Conservation (phyloP, 2,797 vertebrate species). For the Acipenser transmontanus region DNA sequence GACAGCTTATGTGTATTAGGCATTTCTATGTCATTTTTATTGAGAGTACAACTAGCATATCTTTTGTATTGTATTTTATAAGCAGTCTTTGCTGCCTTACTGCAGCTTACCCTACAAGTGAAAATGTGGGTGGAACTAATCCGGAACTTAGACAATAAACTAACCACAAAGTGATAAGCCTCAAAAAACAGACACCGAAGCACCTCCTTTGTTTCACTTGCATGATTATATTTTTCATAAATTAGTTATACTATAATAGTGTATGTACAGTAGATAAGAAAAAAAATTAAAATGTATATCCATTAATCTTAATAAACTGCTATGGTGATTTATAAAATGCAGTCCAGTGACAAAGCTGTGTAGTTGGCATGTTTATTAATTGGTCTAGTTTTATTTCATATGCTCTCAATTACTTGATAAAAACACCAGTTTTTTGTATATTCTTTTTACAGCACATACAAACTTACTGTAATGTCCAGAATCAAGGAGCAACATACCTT, state of each 20-base stretch:
- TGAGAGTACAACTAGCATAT: background rate
- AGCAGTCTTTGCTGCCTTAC: background rate
- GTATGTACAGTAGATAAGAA: background rate
- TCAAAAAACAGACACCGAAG: conserved; percentile 3
- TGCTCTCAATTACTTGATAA: too few species aligned
- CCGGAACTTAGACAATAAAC: conserved; percentile 21
- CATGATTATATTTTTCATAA: conserved; percentile 7
- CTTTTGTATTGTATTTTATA: background rate
- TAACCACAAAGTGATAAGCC: conserved; percentile 10
- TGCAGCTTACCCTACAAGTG: background rate
- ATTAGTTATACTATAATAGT: background rate
- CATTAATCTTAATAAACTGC: background rate
- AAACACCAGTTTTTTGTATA: too few species aligned
- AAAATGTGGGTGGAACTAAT: conserved; percentile 1
- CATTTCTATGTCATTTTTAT: background rate
- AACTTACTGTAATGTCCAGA: too few species aligned
- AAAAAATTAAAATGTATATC: background rate
- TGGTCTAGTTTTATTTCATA: too few species aligned
- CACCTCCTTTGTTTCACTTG: background rate
- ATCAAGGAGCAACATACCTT: too few species aligned
- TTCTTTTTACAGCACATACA: too few species aligned
- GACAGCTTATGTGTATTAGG: too few species aligned
- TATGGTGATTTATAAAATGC: too few species aligned
- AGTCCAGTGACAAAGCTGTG: too few species aligned
- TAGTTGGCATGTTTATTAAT: too few species aligned